These are phyloP conservation scores for Ifrita kowaldi DNA, from an alignment of 2,113 vertebrate species.

Conservation along the genomic window DNA sequence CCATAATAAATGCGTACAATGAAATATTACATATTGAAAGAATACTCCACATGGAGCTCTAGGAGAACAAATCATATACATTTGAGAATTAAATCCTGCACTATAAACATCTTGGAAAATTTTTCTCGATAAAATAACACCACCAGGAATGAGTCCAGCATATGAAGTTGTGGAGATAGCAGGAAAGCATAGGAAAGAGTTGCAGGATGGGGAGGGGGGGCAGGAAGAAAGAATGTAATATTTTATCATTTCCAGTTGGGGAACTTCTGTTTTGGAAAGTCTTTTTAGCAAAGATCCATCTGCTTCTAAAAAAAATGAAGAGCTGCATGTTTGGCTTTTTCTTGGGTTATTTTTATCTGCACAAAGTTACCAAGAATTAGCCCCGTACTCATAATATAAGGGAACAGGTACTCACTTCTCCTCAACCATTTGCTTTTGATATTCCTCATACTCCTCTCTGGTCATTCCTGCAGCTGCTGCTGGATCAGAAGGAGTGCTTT, in stretches of 20 bases:
- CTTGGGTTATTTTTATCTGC: not conserved
- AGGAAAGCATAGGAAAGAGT: not conserved
- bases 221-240: not conserved
- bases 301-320: not conserved
- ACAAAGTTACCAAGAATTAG: not conserved
- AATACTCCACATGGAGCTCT: not conserved
- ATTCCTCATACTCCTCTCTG: slow-evolving; percentile 94
- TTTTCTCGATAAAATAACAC: not conserved
- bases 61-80: not conserved
- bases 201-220: not conserved
- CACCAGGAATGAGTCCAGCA: not conserved
- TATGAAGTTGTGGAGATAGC: not conserved
- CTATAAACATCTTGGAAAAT: not conserved
- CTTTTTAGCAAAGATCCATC: not conserved
- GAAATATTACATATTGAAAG: not conserved
- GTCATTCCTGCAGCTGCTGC: slow-evolving; percentile 93
- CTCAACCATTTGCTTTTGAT: slow-evolving; percentile 95
- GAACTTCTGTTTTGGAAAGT: not conserved
- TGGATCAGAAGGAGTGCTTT: slow-evolving; percentile 82
- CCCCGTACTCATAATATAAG: not conserved
- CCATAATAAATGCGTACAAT: not conserved
- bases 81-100: not conserved
- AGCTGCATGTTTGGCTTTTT: not conserved
- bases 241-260: not conserved
- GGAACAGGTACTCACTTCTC: slow-evolving; percentile 89